phyloP scores from a whole-genome alignment of 2,797 vertebrate species.

The Sphenopsis melanotis region DNA sequence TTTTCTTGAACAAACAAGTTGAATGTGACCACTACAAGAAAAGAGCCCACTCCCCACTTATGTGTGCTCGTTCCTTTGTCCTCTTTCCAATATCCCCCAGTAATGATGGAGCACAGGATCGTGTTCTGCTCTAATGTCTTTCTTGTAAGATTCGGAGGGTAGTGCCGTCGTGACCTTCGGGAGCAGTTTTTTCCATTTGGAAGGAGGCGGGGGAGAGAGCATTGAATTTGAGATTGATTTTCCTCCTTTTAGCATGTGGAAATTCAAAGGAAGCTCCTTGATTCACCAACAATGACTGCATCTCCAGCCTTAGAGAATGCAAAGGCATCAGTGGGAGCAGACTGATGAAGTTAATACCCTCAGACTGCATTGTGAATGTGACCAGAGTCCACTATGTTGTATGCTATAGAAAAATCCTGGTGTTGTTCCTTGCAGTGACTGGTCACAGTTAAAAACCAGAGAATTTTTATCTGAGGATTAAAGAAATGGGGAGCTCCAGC shows the following conservation, averaged over 20 bases:
- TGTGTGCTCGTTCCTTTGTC: constrained; percentile 23
- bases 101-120: constrained; percentile 22
- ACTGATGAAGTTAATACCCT: constrained; percentile 47
- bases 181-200: constrained; percentile 60
- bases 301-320: constrained; percentile 39
- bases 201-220: constrained; percentile 39
- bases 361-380: neutral
- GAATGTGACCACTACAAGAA: constrained; percentile 47
- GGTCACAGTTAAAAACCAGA: neutral
- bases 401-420: neutral
- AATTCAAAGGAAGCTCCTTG: constrained; percentile 65
- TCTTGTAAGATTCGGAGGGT: constrained; percentile 64
- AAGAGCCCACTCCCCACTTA: constrained; percentile 41
- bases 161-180: constrained; percentile 52
- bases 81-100: constrained; percentile 54
- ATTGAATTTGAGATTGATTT: constrained; percentile 69
- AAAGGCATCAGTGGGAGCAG: constrained; percentile 18
- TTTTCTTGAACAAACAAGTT: constrained; percentile 55
- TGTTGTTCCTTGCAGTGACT: neutral
- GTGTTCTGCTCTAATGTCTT: constrained; percentile 54
- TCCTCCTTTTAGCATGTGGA: constrained; percentile 63
- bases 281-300: constrained; percentile 52
- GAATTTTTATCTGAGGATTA: neutral
- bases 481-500: neutral
- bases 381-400: neutral